Conservation (phyloP, 2,113 vertebrate species). For the Agapornis roseicollis region DNA sequence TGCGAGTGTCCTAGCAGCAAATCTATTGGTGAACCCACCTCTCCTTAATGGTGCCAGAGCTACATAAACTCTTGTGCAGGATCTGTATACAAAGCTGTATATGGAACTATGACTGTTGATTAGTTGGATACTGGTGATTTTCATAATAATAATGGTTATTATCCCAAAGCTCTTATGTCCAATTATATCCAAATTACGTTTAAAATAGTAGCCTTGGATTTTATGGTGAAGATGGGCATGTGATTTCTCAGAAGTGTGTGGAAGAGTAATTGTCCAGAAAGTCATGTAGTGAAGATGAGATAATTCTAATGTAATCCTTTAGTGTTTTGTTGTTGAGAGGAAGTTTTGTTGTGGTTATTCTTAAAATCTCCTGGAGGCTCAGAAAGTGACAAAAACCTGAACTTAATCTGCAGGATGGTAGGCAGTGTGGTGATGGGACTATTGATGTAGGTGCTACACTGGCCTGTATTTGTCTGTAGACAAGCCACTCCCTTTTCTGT, state of each 20-base stretch:
- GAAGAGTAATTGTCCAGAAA: neutral
- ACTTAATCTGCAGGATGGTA: neutral
- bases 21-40: accelerated
- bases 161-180: neutral
- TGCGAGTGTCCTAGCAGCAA: neutral
- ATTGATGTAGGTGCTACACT: neutral
- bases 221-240: neutral
- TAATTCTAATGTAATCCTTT: neutral
- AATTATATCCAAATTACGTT: neutral
- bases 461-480: neutral
- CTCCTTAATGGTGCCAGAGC: neutral
- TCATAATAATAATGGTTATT: neutral
- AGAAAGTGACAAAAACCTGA: neutral
- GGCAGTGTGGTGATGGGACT: neutral
- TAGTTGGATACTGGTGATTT: neutral
- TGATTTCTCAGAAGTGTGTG: neutral
- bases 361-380: neutral
- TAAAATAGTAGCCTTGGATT: neutral
- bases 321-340: neutral
- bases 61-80: neutral
- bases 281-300: neutral
- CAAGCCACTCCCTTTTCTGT: neutral
- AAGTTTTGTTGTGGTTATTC: neutral
- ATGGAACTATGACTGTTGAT: neutral
- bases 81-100: neutral